These are phyloP conservation scores for Empidonax traillii DNA, from an alignment of 2,113 vertebrate species.

Conservation along the genomic window DNA sequence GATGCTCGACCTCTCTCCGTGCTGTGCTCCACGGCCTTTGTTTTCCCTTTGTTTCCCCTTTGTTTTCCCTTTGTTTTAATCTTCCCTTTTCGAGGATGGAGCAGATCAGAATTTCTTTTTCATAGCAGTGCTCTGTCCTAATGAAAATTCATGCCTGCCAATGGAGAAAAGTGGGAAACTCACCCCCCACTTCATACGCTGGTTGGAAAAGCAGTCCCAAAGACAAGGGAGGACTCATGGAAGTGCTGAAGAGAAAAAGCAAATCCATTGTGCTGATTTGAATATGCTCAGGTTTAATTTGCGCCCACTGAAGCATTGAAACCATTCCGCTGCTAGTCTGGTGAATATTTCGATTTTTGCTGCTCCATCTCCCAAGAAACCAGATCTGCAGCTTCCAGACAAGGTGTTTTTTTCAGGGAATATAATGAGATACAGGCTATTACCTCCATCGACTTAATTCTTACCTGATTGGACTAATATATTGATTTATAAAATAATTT, in stretches of 20 bases:
- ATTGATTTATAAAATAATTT: not conserved
- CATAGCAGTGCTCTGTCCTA: not conserved
- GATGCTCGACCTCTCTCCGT: not conserved
- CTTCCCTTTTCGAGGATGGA: not conserved
- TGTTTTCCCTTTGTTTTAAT: not conserved
- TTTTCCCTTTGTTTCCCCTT: not conserved
- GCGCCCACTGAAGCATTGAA: not conserved
- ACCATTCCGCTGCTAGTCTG: not conserved
- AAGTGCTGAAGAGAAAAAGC: not conserved
- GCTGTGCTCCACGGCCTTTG: not conserved
- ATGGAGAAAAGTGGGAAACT: not conserved
- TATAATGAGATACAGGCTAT: not conserved
- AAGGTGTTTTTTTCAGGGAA: not conserved
- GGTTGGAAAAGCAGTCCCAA: not conserved
- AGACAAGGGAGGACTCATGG: not conserved
- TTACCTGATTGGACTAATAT: not conserved
- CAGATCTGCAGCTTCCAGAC: not conserved
- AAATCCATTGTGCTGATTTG: not conserved
- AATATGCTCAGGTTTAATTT: not conserved
- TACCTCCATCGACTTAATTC: not conserved
- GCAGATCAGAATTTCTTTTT: not conserved
- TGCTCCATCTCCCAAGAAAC: not conserved
- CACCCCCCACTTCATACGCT: not conserved
- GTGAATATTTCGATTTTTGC: not conserved
- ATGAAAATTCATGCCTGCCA: not conserved